phyloP scores from a whole-genome alignment of 2,888 invertebrate species.

The Nycteola revayana region DNA sequence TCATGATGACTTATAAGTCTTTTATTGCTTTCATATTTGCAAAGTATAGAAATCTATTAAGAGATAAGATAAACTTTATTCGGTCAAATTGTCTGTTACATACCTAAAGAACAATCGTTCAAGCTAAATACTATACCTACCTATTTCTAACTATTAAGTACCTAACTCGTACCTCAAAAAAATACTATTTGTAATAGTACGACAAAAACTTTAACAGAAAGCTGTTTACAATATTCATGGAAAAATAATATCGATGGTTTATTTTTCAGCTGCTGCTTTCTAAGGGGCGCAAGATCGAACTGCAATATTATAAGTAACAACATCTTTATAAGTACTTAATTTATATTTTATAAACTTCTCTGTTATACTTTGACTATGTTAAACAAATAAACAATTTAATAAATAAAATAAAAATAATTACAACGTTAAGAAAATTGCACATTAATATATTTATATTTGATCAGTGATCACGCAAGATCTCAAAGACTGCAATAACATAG shows the following conservation, averaged over 20 bases:
- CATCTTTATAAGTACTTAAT: constrained; percentile 49
- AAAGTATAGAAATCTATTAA: too few species aligned
- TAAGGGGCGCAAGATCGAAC: constrained; percentile 63
- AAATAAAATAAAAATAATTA: constrained; percentile 34
- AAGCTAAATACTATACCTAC: too few species aligned
- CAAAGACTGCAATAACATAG: constrained; percentile 76
- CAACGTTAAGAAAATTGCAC: constrained; percentile 35
- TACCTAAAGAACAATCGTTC: too few species aligned
- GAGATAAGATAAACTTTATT: too few species aligned
- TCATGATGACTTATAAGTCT: too few species aligned
- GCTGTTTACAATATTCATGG: too few species aligned
- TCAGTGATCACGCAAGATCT: constrained; percentile 54
- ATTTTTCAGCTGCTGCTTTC: constrained; percentile 76
- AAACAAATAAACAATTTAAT: constrained; percentile 36
- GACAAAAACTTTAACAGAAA: too few species aligned
- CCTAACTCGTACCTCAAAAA: too few species aligned
- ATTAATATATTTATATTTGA: constrained; percentile 29
- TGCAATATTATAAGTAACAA: constrained; percentile 52
- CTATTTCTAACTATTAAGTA: too few species aligned
- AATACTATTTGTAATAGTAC: too few species aligned
- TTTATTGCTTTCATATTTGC: too few species aligned
- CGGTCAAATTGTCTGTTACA: too few species aligned
- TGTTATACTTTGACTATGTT: constrained; percentile 71
- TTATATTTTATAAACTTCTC: constrained; percentile 55
- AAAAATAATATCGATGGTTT: constrained; percentile 18